Evolutionary conservation across 2,797 vertebrate genomes (phyloP), one percentile per base, ranked within the genome.

Genomic region (Halcyon leucocephala): DNA sequence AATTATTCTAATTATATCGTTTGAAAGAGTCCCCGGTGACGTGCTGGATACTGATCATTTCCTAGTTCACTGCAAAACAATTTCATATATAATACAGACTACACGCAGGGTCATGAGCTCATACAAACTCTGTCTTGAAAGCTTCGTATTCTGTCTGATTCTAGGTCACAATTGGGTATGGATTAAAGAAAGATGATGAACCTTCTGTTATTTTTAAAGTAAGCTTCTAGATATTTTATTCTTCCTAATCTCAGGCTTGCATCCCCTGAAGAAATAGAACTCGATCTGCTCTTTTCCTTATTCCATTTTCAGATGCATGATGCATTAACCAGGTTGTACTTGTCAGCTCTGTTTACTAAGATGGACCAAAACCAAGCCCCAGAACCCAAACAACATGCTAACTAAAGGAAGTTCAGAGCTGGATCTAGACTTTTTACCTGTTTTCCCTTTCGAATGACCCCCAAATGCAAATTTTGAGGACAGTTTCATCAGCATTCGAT

Each of bases 1-100:
- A 96, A 95, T 96, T 71, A 90, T 71, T 86, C 94, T 85, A 57
- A 93, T 93, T 66, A 89, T 62, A 67, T 67, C 21, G 41, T 92
- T 81, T 35, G 71, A 72, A 87, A 65, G 86, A 41, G 90, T 93
- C 78, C 88, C 92, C 35, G 7, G 81, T 21, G 94, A 74, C 88
- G 60, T 85, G 80, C 73, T 96, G 92, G 90, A 92, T 93, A 41
- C 64, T 51, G 90, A 92, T 82, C 65, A 14, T 83, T 89, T 66
- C 90, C 95, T 84, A 65, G 94, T 95, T 95, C 94, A 61, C 81
- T n/a, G 74, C 88, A 93, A 74, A 97, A 95, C 86, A 84, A 84
- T 95, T 93, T 71, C 80, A 29, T 86, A 52, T 73, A 18, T 37
- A 71, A 84, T 58, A n/a, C 48, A 13, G 33, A 79, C 58, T 55